Evolutionary conservation across 2,888 invertebrate species (phyloP).

Genomic region (Saturnia japonica): DNA sequence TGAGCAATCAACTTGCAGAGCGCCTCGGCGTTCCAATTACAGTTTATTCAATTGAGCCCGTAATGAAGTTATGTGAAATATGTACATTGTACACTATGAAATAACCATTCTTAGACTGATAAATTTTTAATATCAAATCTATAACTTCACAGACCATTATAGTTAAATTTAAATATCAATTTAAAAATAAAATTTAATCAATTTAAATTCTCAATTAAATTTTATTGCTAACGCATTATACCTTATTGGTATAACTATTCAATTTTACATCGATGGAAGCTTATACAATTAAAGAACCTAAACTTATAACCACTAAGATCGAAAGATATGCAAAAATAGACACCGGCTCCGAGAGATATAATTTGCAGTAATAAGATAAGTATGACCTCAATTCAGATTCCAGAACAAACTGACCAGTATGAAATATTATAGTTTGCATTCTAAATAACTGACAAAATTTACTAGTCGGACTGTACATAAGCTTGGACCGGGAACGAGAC

Average conservation of each 20-base stretch:
- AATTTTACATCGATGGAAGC: conserved; percentile 25
- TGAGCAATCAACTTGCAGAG: conserved; percentile 81
- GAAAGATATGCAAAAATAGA: conserved; percentile 51
- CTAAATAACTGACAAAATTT: conserved; percentile 63
- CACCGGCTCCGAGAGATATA: conserved; percentile 45
- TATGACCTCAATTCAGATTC: conserved; percentile 57
- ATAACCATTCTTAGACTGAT: conserved; percentile 52
- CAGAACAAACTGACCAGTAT: conserved; percentile 55
- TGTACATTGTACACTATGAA: conserved; percentile 63
- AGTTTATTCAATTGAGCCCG: conserved; percentile 81
- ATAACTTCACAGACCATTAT: conserved; percentile 20
- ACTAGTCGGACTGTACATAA: conserved; percentile 51
- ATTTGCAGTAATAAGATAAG: conserved; percentile 56
- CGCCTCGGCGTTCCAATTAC: conserved; percentile 79
- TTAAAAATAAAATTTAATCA: neutral
- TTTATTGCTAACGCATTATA: neutral
- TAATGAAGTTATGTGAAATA: conserved; percentile 79
- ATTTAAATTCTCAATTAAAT: neutral
- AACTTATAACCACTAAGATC: conserved; percentile 39
- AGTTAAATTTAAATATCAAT: neutral
- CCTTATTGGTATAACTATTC: neutral
- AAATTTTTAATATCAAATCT: conserved; percentile 38
- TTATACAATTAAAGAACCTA: conserved; percentile 29
- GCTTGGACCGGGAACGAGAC: conserved; percentile 59
- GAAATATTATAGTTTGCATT: conserved; percentile 54